Evolutionary conservation across 2,113 vertebrate genomes (phyloP).

Genomic region (Piprites chloris): DNA sequence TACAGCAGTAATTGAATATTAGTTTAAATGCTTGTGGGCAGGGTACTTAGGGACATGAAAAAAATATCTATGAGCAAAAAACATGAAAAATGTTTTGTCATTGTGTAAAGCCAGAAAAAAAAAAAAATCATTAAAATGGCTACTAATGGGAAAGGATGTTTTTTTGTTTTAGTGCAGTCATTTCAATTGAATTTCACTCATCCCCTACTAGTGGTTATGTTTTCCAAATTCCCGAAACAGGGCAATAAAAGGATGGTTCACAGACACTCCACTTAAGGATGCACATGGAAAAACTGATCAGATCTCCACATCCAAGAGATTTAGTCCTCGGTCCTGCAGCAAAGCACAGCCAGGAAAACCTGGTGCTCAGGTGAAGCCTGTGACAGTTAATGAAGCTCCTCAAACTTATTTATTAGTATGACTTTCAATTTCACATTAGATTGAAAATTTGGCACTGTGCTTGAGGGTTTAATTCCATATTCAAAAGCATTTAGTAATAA

Average conservation of each 20-base stretch:
- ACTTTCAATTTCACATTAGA: neutral
- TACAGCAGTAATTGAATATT: neutral
- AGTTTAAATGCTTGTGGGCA: neutral
- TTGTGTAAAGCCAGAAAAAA: neutral
- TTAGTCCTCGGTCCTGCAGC: neutral
- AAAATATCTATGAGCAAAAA: neutral
- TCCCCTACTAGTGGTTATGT: rapidly evolving
- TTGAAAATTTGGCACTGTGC: neutral
- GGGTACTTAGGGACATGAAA: neutral
- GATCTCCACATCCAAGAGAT: neutral
- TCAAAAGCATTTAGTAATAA: conserved; percentile 24
- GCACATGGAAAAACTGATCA: rapidly evolving
- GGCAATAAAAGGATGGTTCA: neutral
- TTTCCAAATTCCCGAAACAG: neutral
- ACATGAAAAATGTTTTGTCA: neutral
- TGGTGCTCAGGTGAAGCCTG: neutral
- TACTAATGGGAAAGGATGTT: neutral
- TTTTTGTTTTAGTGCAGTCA: neutral
- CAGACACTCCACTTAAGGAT: neutral
- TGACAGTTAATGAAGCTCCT: neutral
- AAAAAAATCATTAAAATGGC: neutral
- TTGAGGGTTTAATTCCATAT: neutral
- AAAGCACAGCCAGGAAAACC: neutral
- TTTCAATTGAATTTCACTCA: neutral
- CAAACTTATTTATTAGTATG: neutral